Evolutionary conservation across 2,797 vertebrate genomes (phyloP), one percentile per base, ranked within the genome.

Genomic region (Enteromius viviparus): DNA sequence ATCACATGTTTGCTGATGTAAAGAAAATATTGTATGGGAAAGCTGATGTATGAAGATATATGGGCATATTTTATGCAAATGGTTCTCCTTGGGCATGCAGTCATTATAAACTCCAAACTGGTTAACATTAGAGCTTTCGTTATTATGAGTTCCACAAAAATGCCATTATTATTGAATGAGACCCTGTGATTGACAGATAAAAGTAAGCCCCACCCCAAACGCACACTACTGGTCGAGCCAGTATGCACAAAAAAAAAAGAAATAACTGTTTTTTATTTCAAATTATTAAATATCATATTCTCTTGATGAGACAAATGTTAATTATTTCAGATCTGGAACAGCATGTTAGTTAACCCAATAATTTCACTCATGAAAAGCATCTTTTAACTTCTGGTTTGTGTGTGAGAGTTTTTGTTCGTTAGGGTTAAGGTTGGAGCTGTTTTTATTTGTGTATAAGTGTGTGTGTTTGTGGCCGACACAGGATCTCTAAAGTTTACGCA

Each of bases 401-500:
- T 51, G 62, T 82, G 23, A 66, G 23, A 17, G 26, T 26, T 32
- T 40, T 76, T 83, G 37, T 69, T 88, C 84, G 88, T 86, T 89
- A 82, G 84, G 90, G 34, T 68, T 88, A 84, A 88, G 89, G 88
- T 87, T 89, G 82, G 84, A 90, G 80, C 87, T 88, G 80, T 42
- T 78, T 76, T 69, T 68, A 69, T 49, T 45, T 29, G 70, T 69
- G 15, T 60, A n/a, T 34, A 34, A 17, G 37, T 53, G 81, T 69
- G 32, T 76, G 78, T 84, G 83, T 90, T 88, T 89, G 90, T 78
- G 75, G 64, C 68, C 75, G 62, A 91, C 92, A 91, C 90, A 91
- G 91, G 91, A 93, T 92, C 91, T 92, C 87, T 70, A 93, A 91
- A 90, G 91, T 94, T 93, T 93, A 89, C 90, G 64, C 78, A 91